These are phyloP conservation scores for Epinephelus malabaricus DNA, from an alignment of 2,797 vertebrate genomes.

Conservation along the genomic window DNA sequence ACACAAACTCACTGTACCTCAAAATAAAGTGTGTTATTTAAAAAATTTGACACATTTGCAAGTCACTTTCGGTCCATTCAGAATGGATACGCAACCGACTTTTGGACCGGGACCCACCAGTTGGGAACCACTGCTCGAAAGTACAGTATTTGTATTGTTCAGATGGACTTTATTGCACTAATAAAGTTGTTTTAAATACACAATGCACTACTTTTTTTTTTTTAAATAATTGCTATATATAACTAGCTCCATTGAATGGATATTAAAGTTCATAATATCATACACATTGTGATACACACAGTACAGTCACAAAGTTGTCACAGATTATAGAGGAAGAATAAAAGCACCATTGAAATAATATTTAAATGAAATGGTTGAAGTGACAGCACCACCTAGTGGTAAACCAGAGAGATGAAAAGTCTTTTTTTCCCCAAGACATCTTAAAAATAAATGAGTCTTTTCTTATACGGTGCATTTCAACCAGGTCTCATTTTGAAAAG, in stretches of 20 bases:
- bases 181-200: conserved; percentile 53
- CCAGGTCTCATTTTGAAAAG: not conserved
- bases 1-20: no score
- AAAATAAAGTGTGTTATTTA: no score
- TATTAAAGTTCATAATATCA: not conserved
- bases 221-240: not conserved
- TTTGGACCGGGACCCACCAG: no score
- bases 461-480: not conserved
- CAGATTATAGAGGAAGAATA: not conserved
- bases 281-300: fast-evolving
- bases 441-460: not conserved
- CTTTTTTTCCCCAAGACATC: not conserved
- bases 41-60: no score
- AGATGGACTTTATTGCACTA: conserved; percentile 25
- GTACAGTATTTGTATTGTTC: conserved; percentile 28
- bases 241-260: not conserved
- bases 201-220: not conserved
- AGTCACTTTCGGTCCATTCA: no score
- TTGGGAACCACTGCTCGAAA: not conserved
- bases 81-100: no score
- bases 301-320: no score
- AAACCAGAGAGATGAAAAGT: not conserved
- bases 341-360: not conserved
- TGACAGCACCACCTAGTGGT: conserved; percentile 44
- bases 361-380: not conserved